A percentile compares a stretch with the other conserved stretches of the same genome.
phyloP scores from a whole-genome alignment of 2,888 invertebrate species.

The Drosophila histrio region DNA sequence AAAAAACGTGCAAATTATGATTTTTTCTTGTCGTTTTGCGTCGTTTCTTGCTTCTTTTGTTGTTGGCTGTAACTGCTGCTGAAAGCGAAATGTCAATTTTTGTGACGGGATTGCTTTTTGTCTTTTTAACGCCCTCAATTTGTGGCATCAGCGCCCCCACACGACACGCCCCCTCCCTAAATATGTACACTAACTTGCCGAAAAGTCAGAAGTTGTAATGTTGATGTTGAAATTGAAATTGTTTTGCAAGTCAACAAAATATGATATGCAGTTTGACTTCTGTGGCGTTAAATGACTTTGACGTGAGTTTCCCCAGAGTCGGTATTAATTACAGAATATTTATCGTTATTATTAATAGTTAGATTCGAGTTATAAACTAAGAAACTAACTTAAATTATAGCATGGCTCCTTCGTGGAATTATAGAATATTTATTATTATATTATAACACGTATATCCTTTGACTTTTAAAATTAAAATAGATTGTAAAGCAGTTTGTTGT shows the following conservation, averaged over 20 bases:
- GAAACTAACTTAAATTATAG: no score
- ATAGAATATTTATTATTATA: no score
- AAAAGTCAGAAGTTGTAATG: not conserved
- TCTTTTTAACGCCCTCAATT: constrained; percentile 70
- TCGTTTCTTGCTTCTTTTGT: constrained; percentile 6
- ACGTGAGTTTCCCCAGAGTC: not conserved
- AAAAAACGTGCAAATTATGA: constrained; percentile 79
- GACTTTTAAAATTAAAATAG: no score
- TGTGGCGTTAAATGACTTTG: not conserved
- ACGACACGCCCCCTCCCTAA: constrained; percentile 29
- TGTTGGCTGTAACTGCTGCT: constrained; percentile 40
- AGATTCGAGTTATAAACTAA: no score
- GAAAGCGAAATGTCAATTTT: constrained; percentile 77
- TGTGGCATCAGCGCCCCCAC: constrained; percentile 50
- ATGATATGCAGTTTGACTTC: constrained; percentile 5
- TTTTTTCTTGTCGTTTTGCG: constrained; percentile 37
- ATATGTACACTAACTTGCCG: constrained; percentile 10
- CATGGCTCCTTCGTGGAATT: no score
- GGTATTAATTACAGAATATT: not conserved
- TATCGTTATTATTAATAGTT: no score
- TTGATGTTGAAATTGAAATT: constrained; percentile 1
- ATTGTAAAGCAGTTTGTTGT: no score
- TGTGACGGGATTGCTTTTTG: constrained; percentile 74
- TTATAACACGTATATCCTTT: no score
- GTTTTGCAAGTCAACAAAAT: not conserved